Base-by-base conservation (phyloP, 1,140 invertebrate species). In the Ceratosolen fusciceps region DNA sequence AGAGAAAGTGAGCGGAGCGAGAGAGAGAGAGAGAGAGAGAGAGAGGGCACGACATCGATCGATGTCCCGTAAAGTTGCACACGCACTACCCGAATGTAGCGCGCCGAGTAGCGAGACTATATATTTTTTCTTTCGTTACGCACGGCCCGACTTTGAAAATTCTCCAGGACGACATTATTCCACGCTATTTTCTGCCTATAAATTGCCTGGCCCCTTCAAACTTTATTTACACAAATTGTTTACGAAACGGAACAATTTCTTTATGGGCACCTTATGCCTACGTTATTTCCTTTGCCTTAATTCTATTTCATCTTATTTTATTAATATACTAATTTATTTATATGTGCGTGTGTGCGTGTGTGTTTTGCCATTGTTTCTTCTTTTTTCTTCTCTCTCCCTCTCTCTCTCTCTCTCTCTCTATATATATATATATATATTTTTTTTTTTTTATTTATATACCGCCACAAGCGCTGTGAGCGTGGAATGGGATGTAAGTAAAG, bases 11-110 rank as follows among this genome's bases (percentile, higher is more conserved):
- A 83, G 81, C 80, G 80, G 75, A 3, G 12, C 14, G 16, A 19
- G 5, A 5, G 8, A n/a, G 52, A 72, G 58, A 49, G 21, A 16
- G 10, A 24, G 47, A 39, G 14, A 37, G 74, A 52, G 62, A 43
- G 81, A 79, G 83, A 83, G 80, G 79, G 82, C 72, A 68, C 83
- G 79, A 60, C 82, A 81, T 75, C 85, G 88, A 89, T 89, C 88
- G 88, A 88, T 90, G 87, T 83, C 83, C 83, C 79, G 85, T 85
- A 86, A 86, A 87, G 81, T 89, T 86, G 81, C 83, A 83, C 82
- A 82, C 83, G 82, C 87, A 83, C 79, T 80, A 77, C 74, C 76
- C 81, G 49, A 71, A 72, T 65, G 67, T 39, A 52, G 47, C 14
- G 56, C 70, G 29, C 56, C 7, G 60, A n/a, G 39, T 26, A 49